Conservation (phyloP, 1,140 invertebrate genomes). For the Halesus radiatus region DNA sequence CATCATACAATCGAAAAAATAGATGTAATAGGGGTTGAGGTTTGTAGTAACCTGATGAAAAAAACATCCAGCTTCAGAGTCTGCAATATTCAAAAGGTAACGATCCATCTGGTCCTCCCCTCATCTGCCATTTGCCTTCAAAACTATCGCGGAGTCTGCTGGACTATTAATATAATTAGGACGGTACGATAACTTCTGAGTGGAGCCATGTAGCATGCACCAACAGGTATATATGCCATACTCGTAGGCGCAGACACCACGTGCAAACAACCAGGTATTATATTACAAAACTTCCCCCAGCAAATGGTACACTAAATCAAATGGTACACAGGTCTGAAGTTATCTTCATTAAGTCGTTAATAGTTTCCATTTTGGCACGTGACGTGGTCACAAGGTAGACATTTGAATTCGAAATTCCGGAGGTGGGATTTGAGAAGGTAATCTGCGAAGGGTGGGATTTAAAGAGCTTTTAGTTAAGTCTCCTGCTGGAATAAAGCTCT, state of each 20-base stretch:
- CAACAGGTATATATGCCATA: too few relatives aligned
- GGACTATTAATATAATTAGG: neutral
- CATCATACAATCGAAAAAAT: too few relatives aligned
- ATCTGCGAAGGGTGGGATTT: neutral
- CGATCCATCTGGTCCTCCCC: too few relatives aligned
- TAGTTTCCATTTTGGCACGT: conserved; percentile 54
- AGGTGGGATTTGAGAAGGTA: too few relatives aligned
- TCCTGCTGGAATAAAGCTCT: too few relatives aligned
- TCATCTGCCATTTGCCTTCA: too few relatives aligned
- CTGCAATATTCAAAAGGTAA: too few relatives aligned
- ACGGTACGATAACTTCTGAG: neutral
- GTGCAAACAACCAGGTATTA: conserved; percentile 5
- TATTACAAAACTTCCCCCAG: conserved; percentile 21
- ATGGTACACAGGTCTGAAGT: conserved; percentile 52
- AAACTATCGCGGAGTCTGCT: too few relatives aligned
- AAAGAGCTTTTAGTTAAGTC: neutral
- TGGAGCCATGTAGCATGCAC: too few relatives aligned
- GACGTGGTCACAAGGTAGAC: conserved; percentile 46
- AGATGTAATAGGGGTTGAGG: too few relatives aligned
- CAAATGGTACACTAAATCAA: conserved; percentile 51
- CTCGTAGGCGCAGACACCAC: neutral
- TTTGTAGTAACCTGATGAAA: too few relatives aligned
- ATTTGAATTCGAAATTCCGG: conserved; percentile 7
- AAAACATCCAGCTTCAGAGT: too few relatives aligned
- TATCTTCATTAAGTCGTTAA: conserved; percentile 56